Conservation (phyloP, 1,140 invertebrate species). For the Harpegnathos saltator region DNA sequence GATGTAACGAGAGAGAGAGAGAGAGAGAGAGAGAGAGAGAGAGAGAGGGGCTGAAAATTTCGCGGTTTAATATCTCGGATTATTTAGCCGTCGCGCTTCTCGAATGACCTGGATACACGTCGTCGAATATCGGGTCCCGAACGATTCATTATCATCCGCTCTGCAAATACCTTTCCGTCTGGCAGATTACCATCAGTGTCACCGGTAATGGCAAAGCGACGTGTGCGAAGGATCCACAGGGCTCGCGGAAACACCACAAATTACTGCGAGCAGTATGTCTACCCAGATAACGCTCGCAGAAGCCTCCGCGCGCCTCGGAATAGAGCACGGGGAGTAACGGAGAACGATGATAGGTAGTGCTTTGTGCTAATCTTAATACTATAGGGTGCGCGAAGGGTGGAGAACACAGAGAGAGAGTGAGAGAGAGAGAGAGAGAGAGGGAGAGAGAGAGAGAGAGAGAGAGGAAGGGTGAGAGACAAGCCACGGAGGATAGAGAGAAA, state of each 20-base stretch:
- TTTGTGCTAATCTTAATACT: slow-evolving; percentile 78
- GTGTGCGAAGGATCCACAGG: slow-evolving; percentile 41
- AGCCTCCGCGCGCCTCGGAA: slow-evolving; percentile 37
- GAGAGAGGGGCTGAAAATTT: slow-evolving; percentile 18
- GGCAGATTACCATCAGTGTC: slow-evolving; percentile 64
- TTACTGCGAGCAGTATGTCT: slow-evolving; percentile 59
- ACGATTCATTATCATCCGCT: slow-evolving; percentile 58
- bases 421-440: not conserved
- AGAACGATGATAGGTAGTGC: slow-evolving; percentile 64
- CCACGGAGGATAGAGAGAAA: no score
- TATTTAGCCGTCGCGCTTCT: not conserved
- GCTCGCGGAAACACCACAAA: slow-evolving; percentile 64
- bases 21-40: no score
- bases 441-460: slow-evolving; percentile 4
- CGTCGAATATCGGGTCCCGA: slow-evolving; percentile 25
- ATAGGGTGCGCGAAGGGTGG: slow-evolving; percentile 57
- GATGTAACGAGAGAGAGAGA: no score
- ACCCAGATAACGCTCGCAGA: slow-evolving; percentile 56
- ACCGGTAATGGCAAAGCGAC: slow-evolving; percentile 50
- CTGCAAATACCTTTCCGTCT: slow-evolving; percentile 41
- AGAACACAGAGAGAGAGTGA: not conserved
- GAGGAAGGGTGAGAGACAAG: slow-evolving; percentile 20
- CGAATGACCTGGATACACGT: slow-evolving; percentile 36
- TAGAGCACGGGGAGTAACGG: slow-evolving; percentile 47
- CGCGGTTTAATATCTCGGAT: slow-evolving; percentile 3